A percentile compares a stretch with the other conserved stretches of the same genome.
These are phyloP conservation scores for Tragelaphus buxtoni DNA, from an alignment of 2,113 vertebrate species.

Conservation along the genomic window DNA sequence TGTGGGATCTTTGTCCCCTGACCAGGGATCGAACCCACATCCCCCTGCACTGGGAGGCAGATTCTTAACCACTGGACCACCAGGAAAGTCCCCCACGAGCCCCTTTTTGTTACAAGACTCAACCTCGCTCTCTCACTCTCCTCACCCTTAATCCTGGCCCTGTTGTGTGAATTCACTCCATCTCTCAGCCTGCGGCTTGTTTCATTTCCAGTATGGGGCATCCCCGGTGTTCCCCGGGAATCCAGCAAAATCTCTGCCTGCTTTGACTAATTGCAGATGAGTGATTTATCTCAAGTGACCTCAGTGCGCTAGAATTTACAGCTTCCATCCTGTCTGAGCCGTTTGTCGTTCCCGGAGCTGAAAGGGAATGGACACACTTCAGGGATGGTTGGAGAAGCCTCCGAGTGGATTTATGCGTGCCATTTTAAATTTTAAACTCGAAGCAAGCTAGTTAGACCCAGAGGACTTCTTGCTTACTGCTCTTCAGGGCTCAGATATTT, in stretches of 20 bases:
- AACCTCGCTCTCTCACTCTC: neutral
- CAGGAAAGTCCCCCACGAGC: too few species aligned
- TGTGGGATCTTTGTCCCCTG: too few species aligned
- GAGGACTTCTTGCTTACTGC: neutral
- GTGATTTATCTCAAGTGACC: neutral
- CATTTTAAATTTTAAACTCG: neutral
- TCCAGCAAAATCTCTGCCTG: neutral
- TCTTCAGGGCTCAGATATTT: neutral
- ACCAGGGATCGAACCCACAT: too few species aligned
- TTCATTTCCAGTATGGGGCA: too few species aligned
- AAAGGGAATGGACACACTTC: neutral
- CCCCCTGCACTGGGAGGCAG: too few species aligned
- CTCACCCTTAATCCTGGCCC: too few species aligned
- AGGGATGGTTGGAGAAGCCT: neutral
- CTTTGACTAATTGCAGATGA: neutral
- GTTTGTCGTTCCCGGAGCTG: neutral
- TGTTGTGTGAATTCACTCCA: accelerated
- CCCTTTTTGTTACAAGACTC: neutral
- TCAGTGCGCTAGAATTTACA: accelerated
- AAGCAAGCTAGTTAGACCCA: neutral
- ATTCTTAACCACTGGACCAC: too few species aligned
- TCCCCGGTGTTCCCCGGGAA: accelerated
- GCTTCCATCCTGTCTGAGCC: accelerated
- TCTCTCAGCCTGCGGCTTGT: neutral
- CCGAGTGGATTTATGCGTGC: neutral